A percentile compares a stretch with the other conserved stretches of the same genome.
These are phyloP conservation scores for Neodiprion fabricii DNA, from an alignment of 1,140 invertebrate genomes.

Conservation along the genomic window DNA sequence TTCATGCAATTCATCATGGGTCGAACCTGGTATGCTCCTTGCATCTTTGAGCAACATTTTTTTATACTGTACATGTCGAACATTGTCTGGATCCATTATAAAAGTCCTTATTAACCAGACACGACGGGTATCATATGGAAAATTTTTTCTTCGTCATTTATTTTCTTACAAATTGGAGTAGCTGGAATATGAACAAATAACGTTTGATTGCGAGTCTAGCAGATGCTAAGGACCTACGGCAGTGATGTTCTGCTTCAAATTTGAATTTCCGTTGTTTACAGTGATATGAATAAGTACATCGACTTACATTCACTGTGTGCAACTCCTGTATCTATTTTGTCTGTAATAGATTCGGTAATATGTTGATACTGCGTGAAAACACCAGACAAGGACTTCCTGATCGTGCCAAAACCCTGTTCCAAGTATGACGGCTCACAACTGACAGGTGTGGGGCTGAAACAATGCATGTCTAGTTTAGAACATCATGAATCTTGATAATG, in stretches of 20 bases:
- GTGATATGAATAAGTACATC: background rate
- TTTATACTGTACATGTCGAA: conserved; percentile 9
- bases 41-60: conserved; percentile 16
- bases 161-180: background rate
- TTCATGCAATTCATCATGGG: background rate
- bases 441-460: conserved; percentile 28
- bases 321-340: conserved; percentile 45
- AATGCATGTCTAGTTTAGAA: conserved; percentile 2
- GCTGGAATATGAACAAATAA: background rate
- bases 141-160: conserved; percentile 7
- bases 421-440: conserved; percentile 36
- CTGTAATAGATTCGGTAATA: conserved; percentile 37
- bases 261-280: too few species aligned
- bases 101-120: background rate
- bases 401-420: conserved; percentile 45
- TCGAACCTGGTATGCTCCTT: conserved; percentile 9
- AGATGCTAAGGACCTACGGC: too few species aligned
- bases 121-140: background rate
- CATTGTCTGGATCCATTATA: conserved; percentile 3
- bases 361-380: conserved; percentile 36
- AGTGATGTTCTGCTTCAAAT: too few species aligned
- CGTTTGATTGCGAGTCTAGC: too few species aligned
- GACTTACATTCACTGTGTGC: conserved; percentile 51
- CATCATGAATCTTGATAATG: too few species aligned
- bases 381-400: conserved; percentile 43